phyloP scores from a whole-genome alignment of 2,888 invertebrate species.

The Patella ulyssiponensis region DNA sequence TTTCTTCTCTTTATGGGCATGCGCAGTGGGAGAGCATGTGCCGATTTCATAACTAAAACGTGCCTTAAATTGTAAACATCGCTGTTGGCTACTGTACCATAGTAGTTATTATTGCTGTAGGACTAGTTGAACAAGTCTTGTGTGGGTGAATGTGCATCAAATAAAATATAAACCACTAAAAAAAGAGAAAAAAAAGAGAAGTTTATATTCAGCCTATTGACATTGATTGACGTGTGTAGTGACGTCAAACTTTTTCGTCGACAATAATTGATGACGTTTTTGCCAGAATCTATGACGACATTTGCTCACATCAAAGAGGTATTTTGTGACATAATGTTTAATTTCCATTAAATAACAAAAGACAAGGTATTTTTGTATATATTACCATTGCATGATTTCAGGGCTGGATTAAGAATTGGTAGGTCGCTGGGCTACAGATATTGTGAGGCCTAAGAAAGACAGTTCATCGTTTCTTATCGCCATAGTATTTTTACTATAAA shows the following conservation, averaged over 20 bases:
- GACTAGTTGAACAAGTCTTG: not conserved
- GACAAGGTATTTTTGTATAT: constrained; percentile 3
- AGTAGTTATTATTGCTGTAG: not conserved
- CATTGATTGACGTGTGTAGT: not conserved
- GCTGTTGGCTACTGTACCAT: not conserved
- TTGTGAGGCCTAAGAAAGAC: too few relatives aligned
- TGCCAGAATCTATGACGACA: too few relatives aligned
- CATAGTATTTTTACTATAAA: too few relatives aligned
- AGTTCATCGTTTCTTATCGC: too few relatives aligned
- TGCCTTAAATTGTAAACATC: not conserved
- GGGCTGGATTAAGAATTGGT: not conserved
- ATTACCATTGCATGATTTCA: not conserved
- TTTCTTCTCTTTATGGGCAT: not conserved
- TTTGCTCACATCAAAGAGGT: constrained; percentile 6
- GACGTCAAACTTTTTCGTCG: not conserved
- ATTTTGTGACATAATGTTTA: not conserved
- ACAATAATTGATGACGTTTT: not conserved
- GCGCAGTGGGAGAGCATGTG: not conserved
- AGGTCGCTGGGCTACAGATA: too few relatives aligned
- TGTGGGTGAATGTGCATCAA: too few relatives aligned
- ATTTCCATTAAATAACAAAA: not conserved
- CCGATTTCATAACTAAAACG: not conserved
- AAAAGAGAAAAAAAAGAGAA: not conserved
- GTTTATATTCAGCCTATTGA: not conserved
- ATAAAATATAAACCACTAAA: too few relatives aligned